Evolutionary conservation across 2,113 vertebrate genomes (phyloP), one percentile per base, ranked within the genome.

Genomic region (Gymnorhina tibicen): DNA sequence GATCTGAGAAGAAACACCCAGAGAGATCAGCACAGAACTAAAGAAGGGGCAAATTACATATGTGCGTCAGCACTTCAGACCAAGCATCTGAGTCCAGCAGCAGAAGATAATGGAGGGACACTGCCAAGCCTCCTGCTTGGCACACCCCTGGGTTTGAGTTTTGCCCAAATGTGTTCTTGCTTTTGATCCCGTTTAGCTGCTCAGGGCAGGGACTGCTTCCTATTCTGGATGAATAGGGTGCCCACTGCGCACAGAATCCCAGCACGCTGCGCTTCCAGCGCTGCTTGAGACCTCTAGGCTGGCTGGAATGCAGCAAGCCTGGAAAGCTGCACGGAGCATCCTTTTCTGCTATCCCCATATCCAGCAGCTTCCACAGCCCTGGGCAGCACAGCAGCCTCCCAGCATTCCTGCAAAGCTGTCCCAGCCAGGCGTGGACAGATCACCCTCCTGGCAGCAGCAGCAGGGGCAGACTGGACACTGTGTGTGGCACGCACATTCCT

Each of bases 111-210:
- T 96, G 93, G 93, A 95, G 96, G 30, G 87, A 89, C 2, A 12
- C 66, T 96, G 96, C 95, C 96, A 96, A 96, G 76, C 80, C 93
- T 93, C 81, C 92, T 87, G 92, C 95, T 97, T 96, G 90, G 95
- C 96, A 90, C 60, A 49, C 66, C 67, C 76, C 44, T 39, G 89
- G 47, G 69, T 70, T 59, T 63, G 85, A 5, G 0, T 49, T 92
- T 91, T 77, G 79, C 76, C 92, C 67, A 64, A 70, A 74, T 90
- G 60, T 77, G 72, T 49, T 95, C 80, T 76, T 85, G 91, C 69
- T 89, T 92, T 94, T 5, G 10, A 91, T 96, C 27, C 79, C 0
- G 1, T 56, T 82, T 44, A 62, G 80, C 86, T 82, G 91, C 24
- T 82, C 56, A 37, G 76, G 73, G 46, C 84, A 91, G 50, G 76